Evolutionary conservation across 2,113 vertebrate genomes (phyloP).

Genomic region (Semnornis frantzii): DNA sequence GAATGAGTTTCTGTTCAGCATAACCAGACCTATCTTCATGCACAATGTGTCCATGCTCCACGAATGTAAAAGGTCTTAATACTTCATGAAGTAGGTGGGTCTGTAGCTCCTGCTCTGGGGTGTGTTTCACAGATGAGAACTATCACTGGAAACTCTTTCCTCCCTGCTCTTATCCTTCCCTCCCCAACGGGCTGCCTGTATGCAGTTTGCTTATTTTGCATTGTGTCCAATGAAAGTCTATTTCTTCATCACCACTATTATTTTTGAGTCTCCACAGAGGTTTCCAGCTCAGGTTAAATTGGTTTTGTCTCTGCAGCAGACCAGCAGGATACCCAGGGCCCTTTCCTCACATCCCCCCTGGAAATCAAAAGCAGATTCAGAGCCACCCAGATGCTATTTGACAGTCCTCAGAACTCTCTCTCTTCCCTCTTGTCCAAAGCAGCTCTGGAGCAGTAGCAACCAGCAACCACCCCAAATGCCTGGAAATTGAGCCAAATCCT

Average conservation of each 20-base stretch:
- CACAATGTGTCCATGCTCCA: accelerated
- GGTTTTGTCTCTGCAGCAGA: background rate
- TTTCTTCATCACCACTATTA: conserved; percentile 17
- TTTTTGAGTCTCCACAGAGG: background rate
- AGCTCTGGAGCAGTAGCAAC: background rate
- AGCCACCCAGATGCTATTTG: background rate
- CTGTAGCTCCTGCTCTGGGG: background rate
- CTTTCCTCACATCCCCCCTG: background rate
- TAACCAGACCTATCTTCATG: background rate
- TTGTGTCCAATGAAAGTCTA: background rate
- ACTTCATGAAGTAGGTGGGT: background rate
- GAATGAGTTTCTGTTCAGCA: background rate
- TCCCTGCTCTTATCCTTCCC: background rate
- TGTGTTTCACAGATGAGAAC: background rate
- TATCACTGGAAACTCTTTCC: background rate
- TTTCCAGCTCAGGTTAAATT: background rate
- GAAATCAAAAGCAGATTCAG: background rate
- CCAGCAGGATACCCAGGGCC: background rate
- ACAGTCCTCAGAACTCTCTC: background rate
- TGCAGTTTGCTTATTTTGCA: conserved; percentile 7
- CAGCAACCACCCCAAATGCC: background rate
- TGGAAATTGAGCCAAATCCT: background rate
- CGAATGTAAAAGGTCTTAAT: background rate
- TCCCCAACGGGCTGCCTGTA: background rate
- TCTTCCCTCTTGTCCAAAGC: background rate